Conservation (phyloP, 2,113 vertebrate species). For the Prunella fulvescens region DNA sequence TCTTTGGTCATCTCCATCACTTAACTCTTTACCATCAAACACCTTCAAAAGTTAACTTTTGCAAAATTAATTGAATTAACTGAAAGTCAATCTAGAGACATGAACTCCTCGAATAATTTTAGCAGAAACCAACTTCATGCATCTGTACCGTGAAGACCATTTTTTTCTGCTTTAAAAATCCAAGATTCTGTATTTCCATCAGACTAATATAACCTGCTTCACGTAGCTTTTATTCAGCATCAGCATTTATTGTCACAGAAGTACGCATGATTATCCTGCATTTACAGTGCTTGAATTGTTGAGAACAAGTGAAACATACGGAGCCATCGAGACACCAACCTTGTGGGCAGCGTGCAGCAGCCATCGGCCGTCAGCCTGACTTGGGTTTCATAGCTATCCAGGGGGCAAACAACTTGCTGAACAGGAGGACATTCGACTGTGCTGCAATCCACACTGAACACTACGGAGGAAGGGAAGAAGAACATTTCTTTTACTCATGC, state of each 20-base stretch:
- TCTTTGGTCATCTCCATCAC: not conserved
- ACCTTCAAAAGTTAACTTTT: not conserved
- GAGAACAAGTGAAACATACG: not conserved
- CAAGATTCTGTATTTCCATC: not conserved
- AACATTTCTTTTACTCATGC: not conserved
- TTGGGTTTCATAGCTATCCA: conserved; percentile 89
- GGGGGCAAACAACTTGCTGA: conserved; percentile 84
- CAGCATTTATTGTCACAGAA: not conserved
- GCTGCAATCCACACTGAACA: conserved; percentile 90
- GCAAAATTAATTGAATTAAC: not conserved
- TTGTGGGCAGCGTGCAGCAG: conserved; percentile 88
- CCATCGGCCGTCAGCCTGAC: conserved; percentile 87
- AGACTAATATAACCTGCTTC: not conserved
- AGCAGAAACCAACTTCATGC: not conserved
- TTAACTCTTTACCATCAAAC: not conserved
- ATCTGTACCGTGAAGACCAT: not conserved
- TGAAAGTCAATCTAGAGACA: not conserved
- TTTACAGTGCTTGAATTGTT: not conserved
- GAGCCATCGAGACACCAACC: conserved; percentile 69
- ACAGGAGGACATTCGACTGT: conserved; percentile 87
- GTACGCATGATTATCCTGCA: not conserved
- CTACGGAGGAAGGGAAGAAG: conserved; percentile 51
- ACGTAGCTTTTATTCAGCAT: not conserved
- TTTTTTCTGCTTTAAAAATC: not conserved
- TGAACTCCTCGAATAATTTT: not conserved